These are phyloP conservation scores for Podarcis siculus DNA, from an alignment of 2,797 vertebrate species.

Conservation along the genomic window DNA sequence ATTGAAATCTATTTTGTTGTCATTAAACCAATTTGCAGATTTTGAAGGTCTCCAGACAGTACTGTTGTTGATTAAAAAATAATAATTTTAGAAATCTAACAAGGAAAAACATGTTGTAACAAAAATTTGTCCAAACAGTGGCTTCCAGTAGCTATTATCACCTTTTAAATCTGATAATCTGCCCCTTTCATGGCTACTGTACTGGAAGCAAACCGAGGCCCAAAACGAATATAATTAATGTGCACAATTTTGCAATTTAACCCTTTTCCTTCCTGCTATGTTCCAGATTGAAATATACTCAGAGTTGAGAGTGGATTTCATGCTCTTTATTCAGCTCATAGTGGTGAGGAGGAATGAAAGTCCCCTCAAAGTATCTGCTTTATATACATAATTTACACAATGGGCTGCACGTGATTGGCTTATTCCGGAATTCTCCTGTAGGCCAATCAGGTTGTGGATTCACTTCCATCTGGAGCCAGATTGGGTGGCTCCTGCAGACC, in stretches of 20 bases:
- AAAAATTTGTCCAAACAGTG: background rate
- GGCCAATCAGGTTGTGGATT: too few species aligned
- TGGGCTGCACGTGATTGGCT: too few species aligned
- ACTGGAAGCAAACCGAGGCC: background rate
- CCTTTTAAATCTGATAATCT: background rate
- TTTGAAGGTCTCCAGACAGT: background rate
- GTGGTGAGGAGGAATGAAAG: too few species aligned
- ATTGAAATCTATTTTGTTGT: slow-evolving; percentile 30
- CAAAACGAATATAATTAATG: background rate
- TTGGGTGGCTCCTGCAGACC: too few species aligned
- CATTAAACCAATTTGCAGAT: background rate
- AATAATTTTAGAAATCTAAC: background rate
- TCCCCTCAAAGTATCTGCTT: too few species aligned
- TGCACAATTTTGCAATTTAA: background rate
- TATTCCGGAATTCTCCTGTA: too few species aligned
- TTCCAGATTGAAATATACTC: too few species aligned
- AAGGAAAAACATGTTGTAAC: slow-evolving; percentile 1
- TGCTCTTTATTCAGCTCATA: too few species aligned
- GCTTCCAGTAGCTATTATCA: slow-evolving; percentile 14
- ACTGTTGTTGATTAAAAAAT: slow-evolving; percentile 2
- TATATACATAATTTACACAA: too few species aligned
- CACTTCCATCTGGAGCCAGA: too few species aligned
- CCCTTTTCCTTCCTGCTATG: background rate
- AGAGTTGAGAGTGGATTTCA: too few species aligned
- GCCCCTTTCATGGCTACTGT: background rate